A percentile compares a stretch with the other conserved stretches of the same genome.
Conservation (phyloP, 2,888 invertebrate genomes). For the Sarcophaga rosellei region DNA sequence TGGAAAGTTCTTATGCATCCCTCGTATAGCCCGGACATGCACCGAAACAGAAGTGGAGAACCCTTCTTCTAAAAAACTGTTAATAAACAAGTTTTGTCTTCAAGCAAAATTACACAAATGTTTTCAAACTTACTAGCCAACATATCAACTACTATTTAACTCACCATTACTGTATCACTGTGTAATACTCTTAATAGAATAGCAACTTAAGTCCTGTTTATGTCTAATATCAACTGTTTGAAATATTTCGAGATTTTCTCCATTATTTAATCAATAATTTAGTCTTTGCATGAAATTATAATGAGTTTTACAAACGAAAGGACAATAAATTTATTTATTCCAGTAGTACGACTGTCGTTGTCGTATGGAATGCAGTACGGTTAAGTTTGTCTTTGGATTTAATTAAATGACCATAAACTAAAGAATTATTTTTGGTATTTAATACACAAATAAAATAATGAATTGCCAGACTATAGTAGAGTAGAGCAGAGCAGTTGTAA, state of each 20-base stretch:
- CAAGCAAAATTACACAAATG: background rate
- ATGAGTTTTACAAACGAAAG: background rate
- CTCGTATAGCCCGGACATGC: too few species aligned
- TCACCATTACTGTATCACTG: background rate
- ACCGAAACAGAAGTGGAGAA: too few species aligned
- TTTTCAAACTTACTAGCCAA: background rate
- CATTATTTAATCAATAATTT: conserved; percentile 25
- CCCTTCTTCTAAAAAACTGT: too few species aligned
- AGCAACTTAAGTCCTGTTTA: background rate
- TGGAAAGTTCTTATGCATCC: too few species aligned
- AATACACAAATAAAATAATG: background rate
- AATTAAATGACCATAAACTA: conserved; percentile 31
- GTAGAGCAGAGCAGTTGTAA: background rate
- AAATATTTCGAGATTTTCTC: conserved; percentile 14
- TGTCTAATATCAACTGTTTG: conserved; percentile 12
- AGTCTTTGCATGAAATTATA: background rate
- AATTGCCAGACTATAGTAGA: background rate
- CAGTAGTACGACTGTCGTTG: background rate
- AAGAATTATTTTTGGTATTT: background rate
- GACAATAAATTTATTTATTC: background rate
- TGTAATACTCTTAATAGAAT: conserved; percentile 3
- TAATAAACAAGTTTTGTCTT: too few species aligned
- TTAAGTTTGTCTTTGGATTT: conserved; percentile 7
- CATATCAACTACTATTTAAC: background rate
- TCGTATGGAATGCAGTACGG: background rate